A percentile compares a stretch with the other conserved stretches of the same genome.
Conservation (phyloP, 2,113 vertebrate species). For the Heloderma charlesbogerti region DNA sequence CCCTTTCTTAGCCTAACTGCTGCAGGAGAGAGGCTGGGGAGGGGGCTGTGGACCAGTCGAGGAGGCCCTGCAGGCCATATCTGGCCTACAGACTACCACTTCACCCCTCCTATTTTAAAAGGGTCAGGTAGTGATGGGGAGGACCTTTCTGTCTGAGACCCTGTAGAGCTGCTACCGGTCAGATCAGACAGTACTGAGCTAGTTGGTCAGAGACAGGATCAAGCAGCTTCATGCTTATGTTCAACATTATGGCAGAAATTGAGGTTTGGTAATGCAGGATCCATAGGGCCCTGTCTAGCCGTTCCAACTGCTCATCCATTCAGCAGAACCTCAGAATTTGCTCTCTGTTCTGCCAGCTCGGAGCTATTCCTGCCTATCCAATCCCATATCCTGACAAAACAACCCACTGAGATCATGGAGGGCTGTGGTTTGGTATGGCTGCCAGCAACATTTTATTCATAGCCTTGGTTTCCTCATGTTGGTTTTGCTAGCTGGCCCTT, state of each 20-base stretch:
- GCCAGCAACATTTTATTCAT: slow-evolving; percentile 49
- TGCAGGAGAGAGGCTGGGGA: neutral
- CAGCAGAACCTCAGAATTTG: slow-evolving; percentile 67
- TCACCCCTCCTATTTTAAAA: neutral
- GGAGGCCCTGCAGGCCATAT: neutral
- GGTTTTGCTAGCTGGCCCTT: slow-evolving; percentile 57
- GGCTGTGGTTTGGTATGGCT: slow-evolving; percentile 57
- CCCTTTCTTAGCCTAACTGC: too few species aligned
- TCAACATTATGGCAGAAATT: neutral
- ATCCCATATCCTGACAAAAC: slow-evolving; percentile 55
- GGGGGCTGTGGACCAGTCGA: neutral
- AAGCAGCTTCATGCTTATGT: neutral
- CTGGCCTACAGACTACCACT: neutral
- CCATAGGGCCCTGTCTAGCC: neutral
- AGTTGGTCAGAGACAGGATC: too few species aligned
- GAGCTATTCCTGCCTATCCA: slow-evolving; percentile 58
- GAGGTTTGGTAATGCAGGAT: neutral
- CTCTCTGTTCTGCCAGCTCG: slow-evolving; percentile 60
- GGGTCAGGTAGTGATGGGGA: neutral
- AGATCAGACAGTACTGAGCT: neutral
- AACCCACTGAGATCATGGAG: slow-evolving; percentile 55
- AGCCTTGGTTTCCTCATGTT: slow-evolving; percentile 56
- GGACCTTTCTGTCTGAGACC: neutral
- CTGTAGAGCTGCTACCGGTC: neutral
- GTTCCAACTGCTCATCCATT: slow-evolving; percentile 64